A percentile compares a stretch with the other conserved stretches of the same genome.
Evolutionary conservation across 1,140 invertebrate species (phyloP).

Genomic region (Sinella curviseta): DNA sequence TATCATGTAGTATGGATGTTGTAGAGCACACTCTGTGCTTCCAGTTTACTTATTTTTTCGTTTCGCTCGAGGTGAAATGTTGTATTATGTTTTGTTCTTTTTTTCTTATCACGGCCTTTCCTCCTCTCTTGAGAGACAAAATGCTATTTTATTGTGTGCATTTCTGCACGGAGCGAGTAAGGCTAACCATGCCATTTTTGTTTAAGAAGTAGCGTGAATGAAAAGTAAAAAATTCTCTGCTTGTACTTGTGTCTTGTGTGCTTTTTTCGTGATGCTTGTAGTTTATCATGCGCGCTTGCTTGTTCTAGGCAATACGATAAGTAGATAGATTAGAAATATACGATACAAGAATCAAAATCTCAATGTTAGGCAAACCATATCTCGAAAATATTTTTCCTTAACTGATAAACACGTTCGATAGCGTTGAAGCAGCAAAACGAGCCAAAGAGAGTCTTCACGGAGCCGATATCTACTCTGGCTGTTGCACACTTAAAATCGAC

Average conservation of each 20-base stretch:
- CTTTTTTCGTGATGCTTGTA: background rate
- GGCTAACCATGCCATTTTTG: constrained; percentile 2
- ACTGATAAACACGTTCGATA: constrained; percentile 78
- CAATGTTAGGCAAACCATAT: constrained; percentile 5
- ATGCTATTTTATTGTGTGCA: background rate
- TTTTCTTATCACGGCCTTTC: background rate
- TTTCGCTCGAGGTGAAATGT: too few species aligned
- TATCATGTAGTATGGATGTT: too few species aligned
- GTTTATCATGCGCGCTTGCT: too few species aligned
- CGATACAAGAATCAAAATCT: background rate
- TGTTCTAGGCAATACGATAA: background rate
- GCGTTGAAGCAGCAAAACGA: constrained; percentile 86
- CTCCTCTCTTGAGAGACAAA: background rate
- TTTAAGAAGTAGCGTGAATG: too few species aligned
- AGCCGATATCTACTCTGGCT: constrained; percentile 98
- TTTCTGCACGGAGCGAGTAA: background rate
- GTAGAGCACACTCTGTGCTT: too few species aligned
- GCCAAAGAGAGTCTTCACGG: constrained; percentile 94
- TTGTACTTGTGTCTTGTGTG: background rate
- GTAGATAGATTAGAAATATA: background rate
- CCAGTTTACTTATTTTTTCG: too few species aligned
- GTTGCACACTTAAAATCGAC: constrained; percentile 98
- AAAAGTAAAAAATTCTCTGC: too few species aligned
- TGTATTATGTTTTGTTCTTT: too few species aligned
- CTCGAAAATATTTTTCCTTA: constrained; percentile 55